Base-by-base conservation (phyloP, 1,140 invertebrate species). In the Aleiodes sp. region DNA sequence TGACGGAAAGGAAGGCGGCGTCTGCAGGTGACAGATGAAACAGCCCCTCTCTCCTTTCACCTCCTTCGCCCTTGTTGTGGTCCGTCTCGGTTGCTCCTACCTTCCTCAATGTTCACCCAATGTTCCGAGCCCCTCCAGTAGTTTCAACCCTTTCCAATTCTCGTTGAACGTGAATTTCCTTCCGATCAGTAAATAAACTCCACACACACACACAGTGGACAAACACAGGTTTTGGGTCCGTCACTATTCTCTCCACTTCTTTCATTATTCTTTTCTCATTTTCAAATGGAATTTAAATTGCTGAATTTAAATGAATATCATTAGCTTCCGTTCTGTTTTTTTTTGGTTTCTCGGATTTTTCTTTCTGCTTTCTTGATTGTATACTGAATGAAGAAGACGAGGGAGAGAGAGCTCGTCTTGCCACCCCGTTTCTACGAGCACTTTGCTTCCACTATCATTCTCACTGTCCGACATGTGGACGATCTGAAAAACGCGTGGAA, bases 1-100 rank as follows among this genome's bases (percentile, higher is more conserved):
- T 86, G 83, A 84, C 82, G 82, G 82, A 86, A 86, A 84, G 83
- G 80, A 85, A 84, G 82, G 81, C 82, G 82, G 82, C 82, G 82
- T 86, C 84, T 86, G 83, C 82, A 84, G 82, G 82, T 86, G 62
- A 57, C 65, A 66, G 31, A 66, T 39, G 64, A 59, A 61, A 65
- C 60, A 63, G 60, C 57, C 46, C 46, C 39, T 28, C 52, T 33
- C 56, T 60, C 31, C 33, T 46, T 19, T 21, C 24, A 33, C 65
- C 59, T 68, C 60, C 59, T 60, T 57, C 24, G 37, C 68, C 65
- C 67, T 65, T 71, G 67, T 72, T 70, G n/a, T n/a, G n/a, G n/a
- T 70, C 70, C 66, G 29, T 26, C 62, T 69, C 59, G 57, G 62
- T 65, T 43, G 37, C 14, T 56, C n/a, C n/a, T n/a, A n/a, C n/a